Conservation (phyloP, 2,797 vertebrate genomes). For the Coendou prehensilis region DNA sequence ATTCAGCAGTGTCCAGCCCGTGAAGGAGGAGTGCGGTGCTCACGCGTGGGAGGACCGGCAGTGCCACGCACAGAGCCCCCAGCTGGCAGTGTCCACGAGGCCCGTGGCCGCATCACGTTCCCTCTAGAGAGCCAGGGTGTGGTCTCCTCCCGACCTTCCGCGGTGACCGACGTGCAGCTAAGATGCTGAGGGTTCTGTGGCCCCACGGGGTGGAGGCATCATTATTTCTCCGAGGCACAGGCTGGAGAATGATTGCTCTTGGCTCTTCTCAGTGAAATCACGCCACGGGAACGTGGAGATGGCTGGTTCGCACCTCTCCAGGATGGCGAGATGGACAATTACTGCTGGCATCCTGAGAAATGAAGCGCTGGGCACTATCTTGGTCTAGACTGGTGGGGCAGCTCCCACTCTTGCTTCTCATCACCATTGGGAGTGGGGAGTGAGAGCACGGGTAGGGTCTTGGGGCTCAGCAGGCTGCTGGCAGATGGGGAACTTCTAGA, state of each 20-base stretch:
- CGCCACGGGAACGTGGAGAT: background rate
- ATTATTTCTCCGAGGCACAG: background rate
- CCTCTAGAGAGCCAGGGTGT: background rate
- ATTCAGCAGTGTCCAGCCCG: too few species aligned
- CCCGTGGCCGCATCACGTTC: background rate
- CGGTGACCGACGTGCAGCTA: background rate
- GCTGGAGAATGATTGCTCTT: background rate
- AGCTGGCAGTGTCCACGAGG: too few species aligned
- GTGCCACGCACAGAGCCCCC: background rate
- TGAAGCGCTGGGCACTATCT: background rate
- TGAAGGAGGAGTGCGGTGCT: background rate
- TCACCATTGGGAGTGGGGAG: background rate
- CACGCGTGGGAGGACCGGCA: background rate
- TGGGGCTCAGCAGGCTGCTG: background rate
- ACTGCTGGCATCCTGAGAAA: background rate
- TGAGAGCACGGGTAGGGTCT: background rate
- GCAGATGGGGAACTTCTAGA: accelerated
- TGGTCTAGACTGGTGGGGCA: too few species aligned
- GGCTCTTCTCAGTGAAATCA: background rate
- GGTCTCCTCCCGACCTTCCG: background rate
- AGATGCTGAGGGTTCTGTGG: background rate
- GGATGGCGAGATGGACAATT: too few species aligned
- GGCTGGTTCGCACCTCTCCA: background rate
- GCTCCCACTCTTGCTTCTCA: background rate
- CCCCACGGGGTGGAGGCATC: background rate